phyloP scores from a whole-genome alignment of 2,888 invertebrate species.

The Rhabditoides inermis region DNA sequence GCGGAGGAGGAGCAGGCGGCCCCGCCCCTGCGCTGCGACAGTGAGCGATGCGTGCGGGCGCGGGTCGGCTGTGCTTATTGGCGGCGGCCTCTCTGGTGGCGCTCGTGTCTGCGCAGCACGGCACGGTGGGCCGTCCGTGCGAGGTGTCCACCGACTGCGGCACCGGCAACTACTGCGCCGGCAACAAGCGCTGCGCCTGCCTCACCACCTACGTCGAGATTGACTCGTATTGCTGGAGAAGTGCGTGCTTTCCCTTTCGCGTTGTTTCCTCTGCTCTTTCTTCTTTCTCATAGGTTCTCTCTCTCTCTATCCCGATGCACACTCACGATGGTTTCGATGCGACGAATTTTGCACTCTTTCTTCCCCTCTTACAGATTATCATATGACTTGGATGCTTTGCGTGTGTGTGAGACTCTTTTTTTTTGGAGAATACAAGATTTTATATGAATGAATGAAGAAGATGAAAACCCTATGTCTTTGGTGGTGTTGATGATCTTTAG shows the following conservation, averaged over 20 bases:
- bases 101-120: constrained; percentile 35
- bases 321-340: too few species aligned
- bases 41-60: neutral
- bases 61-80: neutral
- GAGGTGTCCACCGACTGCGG: constrained; percentile 50
- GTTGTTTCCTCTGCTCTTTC: constrained; percentile 1
- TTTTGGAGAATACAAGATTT: too few species aligned
- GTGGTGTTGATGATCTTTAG: too few species aligned
- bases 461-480: too few species aligned
- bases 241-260: constrained; percentile 17
- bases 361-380: too few species aligned
- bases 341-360: too few species aligned
- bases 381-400: too few species aligned
- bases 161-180: constrained; percentile 51
- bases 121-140: constrained; percentile 48
- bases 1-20: constrained; percentile 6
- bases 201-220: constrained; percentile 51
- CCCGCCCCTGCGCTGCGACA: neutral
- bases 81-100: neutral
- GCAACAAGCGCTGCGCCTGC: constrained; percentile 52
- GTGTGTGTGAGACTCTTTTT: too few species aligned
- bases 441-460: too few species aligned
- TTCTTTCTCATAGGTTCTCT: neutral
- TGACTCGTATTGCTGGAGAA: constrained; percentile 51
- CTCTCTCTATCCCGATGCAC: too few species aligned